Conservation (phyloP, 2,888 invertebrate genomes). For the Dryocosmus kuriphilus region DNA sequence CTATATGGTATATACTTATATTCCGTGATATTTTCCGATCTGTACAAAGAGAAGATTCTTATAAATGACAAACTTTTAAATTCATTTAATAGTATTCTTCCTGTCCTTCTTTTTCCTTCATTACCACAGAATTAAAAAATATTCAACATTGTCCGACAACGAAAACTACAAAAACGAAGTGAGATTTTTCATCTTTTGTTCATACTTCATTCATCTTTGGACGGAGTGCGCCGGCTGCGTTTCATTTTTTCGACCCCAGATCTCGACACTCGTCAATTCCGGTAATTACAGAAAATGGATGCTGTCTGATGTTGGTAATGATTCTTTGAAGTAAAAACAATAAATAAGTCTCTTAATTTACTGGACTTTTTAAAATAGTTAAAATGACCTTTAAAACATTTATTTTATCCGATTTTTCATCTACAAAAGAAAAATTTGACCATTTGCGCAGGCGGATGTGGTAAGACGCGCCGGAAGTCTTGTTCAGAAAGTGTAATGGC, state of each 20-base stretch:
- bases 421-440: background rate
- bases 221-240: too few species aligned
- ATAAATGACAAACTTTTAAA: too few species aligned
- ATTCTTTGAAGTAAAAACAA: background rate
- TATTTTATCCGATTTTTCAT: background rate
- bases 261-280: background rate
- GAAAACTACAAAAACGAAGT: too few species aligned
- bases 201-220: too few species aligned
- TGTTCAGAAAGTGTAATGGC: conserved; percentile 24
- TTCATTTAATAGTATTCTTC: too few species aligned
- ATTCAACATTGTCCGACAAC: too few species aligned
- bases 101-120: too few species aligned
- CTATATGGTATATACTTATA: too few species aligned
- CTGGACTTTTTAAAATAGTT: background rate
- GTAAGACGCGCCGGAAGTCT: background rate
- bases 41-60: too few species aligned
- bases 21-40: background rate
- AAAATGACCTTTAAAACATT: background rate
- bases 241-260: background rate
- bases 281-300: background rate
- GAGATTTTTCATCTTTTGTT: too few species aligned
- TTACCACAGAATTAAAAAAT: too few species aligned
- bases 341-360: background rate
- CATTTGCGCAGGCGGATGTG: conserved; percentile 25
- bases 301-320: background rate